Base-by-base conservation (phyloP, 1,140 invertebrate genomes). In the Drosophila watanabei region DNA sequence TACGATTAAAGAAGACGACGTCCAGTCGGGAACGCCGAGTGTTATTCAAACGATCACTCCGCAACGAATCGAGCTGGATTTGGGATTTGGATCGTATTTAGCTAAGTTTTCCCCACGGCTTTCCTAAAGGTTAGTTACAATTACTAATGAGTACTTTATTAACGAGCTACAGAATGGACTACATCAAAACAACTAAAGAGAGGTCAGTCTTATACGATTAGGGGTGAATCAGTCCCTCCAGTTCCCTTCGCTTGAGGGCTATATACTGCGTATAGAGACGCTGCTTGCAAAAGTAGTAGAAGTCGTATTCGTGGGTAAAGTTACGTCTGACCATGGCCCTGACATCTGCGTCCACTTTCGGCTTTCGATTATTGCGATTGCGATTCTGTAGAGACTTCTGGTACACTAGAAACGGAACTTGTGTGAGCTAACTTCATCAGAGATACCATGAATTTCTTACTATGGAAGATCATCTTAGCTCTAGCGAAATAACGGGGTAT, bases 271-370 rank as follows among this genome's bases (percentile, higher is more conserved):
- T 95, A 81, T 98, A 95, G 0, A 98, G 94, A 82, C 97, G 94
- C 92, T 98, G 97, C 79, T 95, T 95, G 91, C 97, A 98, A 91
- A 98, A 98, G 81, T 98, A 95, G 90, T 98, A 98, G 88, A 98
- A 98, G 86, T 98, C 97, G 16, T 98, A 97, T 94, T 98, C 97
- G 57, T 96, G 94, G 0, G 97, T 98, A 91, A 98, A 97, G 89
- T 98, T 98, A 46, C 94, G 94, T 64, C 97, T 94, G 2, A 98
- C 96, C 24, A 98, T 95, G 5, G 97, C 95, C 91, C 97, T 97
- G 2, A 98, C 95, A 82, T 96, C 95, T 80, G 97, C 96, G 41
- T 96, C 96, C 0, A 98, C 87, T 95, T 94, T 93, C 0, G 88
- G 88, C 18, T 91, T 91, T 20, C 83, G 84, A 57, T 91, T 91